Evolutionary conservation across 2,113 vertebrate species (phyloP).

Genomic region (Willisornis vidua): DNA sequence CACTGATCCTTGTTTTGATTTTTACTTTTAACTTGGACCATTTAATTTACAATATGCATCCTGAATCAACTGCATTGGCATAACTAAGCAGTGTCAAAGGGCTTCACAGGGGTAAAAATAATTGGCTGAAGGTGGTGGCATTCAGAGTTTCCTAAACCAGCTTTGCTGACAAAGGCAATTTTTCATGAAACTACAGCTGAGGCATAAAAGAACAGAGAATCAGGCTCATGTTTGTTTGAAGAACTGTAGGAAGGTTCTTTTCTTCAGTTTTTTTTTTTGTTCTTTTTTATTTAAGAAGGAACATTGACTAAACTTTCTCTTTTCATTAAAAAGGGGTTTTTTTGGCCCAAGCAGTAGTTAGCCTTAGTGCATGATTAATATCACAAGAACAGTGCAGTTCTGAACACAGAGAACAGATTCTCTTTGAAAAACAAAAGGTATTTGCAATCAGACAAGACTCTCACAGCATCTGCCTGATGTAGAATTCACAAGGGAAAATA

Average conservation of each 20-base stretch:
- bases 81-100: neutral
- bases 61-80: neutral
- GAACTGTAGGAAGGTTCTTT: neutral
- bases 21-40: neutral
- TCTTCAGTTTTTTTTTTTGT: neutral
- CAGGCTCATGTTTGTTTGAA: neutral
- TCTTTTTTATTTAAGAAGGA: neutral
- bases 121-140: neutral
- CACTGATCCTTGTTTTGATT: neutral
- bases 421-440: neutral
- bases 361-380: neutral
- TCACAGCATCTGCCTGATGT: neutral
- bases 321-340: neutral
- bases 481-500: neutral
- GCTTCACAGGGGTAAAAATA: neutral
- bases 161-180: neutral
- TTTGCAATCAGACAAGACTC: constrained; percentile 6
- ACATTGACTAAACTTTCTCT: neutral
- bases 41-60: neutral
- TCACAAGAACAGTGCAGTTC: neutral
- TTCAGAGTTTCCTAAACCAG: neutral
- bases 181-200: neutral
- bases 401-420: neutral
- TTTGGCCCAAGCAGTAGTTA: neutral
- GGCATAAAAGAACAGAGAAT: neutral